Conservation (phyloP, 2,113 vertebrate species). For the Cyphomyrus plagiostoma region DNA sequence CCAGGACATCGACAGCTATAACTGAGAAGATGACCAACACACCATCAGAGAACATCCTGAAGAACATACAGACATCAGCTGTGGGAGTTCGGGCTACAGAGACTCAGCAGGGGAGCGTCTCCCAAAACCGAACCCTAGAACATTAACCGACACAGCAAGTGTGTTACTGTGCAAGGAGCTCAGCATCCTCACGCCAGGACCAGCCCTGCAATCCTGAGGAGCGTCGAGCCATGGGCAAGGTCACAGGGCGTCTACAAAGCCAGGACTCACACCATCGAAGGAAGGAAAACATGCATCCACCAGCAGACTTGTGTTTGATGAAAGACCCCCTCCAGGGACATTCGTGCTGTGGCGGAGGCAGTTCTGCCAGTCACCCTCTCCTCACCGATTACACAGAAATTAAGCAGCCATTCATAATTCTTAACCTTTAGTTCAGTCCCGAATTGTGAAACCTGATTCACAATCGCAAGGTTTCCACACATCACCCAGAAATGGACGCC, state of each 20-base stretch:
- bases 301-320: not conserved
- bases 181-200: not conserved
- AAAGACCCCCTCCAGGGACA: not conserved
- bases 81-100: not conserved
- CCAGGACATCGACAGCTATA: slow-evolving; percentile 58
- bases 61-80: not conserved
- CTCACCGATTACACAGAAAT: not conserved
- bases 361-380: not conserved
- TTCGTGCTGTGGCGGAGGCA: not conserved
- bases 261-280: not conserved
- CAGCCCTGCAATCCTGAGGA: not conserved
- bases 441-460: slow-evolving; percentile 14
- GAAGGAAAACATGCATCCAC: not conserved
- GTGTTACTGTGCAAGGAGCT: not conserved
- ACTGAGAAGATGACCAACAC: slow-evolving; percentile 43
- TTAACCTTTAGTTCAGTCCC: not conserved
- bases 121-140: not conserved
- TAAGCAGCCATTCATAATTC: not conserved
- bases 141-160: not conserved
- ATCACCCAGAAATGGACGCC: slow-evolving; percentile 19
- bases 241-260: not conserved
- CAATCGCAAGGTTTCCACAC: slow-evolving; percentile 11
- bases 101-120: not conserved
- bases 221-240: not conserved
- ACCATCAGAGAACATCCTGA: not conserved